Base-by-base conservation (phyloP, 2,113 vertebrate species). In the Galeopterus variegatus region DNA sequence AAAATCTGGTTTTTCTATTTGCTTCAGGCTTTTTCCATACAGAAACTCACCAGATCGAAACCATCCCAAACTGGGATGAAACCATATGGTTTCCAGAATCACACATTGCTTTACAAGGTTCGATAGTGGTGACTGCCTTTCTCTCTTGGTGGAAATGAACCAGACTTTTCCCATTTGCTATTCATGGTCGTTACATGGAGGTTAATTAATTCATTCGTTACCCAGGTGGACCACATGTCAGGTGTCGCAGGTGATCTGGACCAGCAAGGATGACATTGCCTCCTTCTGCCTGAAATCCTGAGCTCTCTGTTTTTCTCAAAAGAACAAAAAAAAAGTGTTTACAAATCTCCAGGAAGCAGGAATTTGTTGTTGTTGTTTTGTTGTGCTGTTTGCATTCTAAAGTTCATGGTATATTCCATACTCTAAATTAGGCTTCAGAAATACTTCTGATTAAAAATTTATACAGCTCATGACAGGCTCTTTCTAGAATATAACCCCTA, bases 361-460 rank as follows among this genome's bases (percentile, higher is more conserved):
- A 58, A 90, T 18, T 13, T 73, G 90, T 23, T 83, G 77, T 65
- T 97, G 97, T 62, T 97, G 96, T 98, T 96, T 95, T 96, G 82
- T 41, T 93, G 65, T 72, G 60, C 83, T 96, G 84, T 96, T 98
- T 96, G 96, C 98, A 97, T 98, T 98, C 97, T 96, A 84, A 98
- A 98, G 96, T 98, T 98, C 97, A 93, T 98, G 96, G 98, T 98
- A 98, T 98, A 98, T 93, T 97, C 95, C 89, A 85, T 97, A 95
- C 96, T 97, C 97, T 98, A 98, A 99, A 98, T 98, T 98, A 98
- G 98, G 96, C 98, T 97, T 99, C 98, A 98, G 98, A 99, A 99
- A 98, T 96, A 98, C 97, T 98, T 98, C 94, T 92, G 95, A 98
- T 99, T 99, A 99, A 99, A 99, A 99, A 99, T 99, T 98, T 98